phyloP scores from a whole-genome alignment of 1,140 invertebrate genomes.

The Chironomus tepperi region DNA sequence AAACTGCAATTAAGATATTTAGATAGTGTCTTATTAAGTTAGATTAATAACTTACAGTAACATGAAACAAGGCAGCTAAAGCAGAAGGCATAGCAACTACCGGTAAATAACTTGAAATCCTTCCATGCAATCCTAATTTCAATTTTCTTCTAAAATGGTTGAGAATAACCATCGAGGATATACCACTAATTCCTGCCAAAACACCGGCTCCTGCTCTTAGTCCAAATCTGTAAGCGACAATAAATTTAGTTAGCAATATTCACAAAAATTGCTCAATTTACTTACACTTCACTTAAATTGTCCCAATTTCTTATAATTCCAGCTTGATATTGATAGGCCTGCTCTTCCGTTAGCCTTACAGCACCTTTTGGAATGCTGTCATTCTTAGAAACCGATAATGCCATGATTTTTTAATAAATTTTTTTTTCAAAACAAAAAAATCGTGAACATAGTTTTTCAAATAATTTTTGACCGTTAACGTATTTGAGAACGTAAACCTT shows the following conservation, averaged over 20 bases:
- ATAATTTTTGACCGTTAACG: too few relatives aligned
- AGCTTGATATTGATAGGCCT: conserved; percentile 41
- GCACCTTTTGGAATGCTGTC: conserved; percentile 36
- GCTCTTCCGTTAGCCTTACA: conserved; percentile 38
- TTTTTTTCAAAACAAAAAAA: too few relatives aligned
- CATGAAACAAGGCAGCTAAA: conserved; percentile 38
- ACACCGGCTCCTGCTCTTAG: conserved; percentile 37
- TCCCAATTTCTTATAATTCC: conserved; percentile 41
- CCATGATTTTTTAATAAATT: background rate
- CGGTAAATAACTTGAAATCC: conserved; percentile 40
- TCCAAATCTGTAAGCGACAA: conserved; percentile 35
- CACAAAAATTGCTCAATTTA: background rate
- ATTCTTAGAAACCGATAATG: background rate
- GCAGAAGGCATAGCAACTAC: conserved; percentile 40
- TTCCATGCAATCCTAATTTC: conserved; percentile 36
- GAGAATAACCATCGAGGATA: conserved; percentile 40
- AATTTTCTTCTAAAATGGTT: conserved; percentile 39
- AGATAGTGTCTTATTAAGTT: background rate
- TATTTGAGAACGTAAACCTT: too few relatives aligned
- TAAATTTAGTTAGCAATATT: conserved; percentile 4
- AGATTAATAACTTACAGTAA: conserved; percentile 31
- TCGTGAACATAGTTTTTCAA: too few relatives aligned
- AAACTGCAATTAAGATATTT: conserved; percentile 30
- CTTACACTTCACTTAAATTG: conserved; percentile 39
- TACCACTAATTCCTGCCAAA: conserved; percentile 33